These are phyloP conservation scores for Lepidocyrtoides sp. DNA, from an alignment of 2,888 invertebrate genomes.

Conservation along the genomic window DNA sequence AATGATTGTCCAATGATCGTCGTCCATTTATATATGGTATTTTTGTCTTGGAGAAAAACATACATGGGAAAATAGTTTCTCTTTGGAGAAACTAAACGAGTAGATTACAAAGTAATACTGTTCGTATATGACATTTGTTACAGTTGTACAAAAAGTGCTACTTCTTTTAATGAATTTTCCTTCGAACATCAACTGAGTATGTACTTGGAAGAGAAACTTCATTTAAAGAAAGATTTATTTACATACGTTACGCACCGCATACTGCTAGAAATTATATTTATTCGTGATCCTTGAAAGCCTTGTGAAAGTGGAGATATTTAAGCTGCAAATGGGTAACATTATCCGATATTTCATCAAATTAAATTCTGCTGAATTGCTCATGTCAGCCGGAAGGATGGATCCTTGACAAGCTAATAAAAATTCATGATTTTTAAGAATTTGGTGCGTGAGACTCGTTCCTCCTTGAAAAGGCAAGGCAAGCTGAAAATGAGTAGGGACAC, in stretches of 20 bases:
- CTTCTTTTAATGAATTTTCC: conserved; percentile 40
- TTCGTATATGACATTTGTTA: no score
- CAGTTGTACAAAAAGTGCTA: not conserved
- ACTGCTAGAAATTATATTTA: not conserved
- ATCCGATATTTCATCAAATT: conserved; percentile 74
- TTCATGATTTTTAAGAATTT: conserved; percentile 68
- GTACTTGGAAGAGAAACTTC: not conserved
- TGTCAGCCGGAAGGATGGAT: conserved; percentile 70
- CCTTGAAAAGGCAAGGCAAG: not conserved
- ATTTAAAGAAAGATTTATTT: conserved; percentile 26
- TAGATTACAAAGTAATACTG: not conserved
- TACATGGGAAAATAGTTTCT: not conserved
- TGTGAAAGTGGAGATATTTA: conserved; percentile 42
- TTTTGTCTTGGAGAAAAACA: not conserved
- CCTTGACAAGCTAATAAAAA: conserved; percentile 72
- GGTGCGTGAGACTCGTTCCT: not conserved
- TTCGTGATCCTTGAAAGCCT: not conserved
- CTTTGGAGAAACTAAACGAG: not conserved
- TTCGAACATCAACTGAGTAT: no score
- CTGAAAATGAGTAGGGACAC: not conserved
- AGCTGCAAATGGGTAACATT: conserved; percentile 63
- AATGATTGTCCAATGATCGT: conserved; percentile 31
- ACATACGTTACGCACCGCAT: not conserved
- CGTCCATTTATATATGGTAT: not conserved
- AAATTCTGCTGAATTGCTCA: conserved; percentile 70